A percentile compares a stretch with the other conserved stretches of the same genome.
Evolutionary conservation across 2,888 invertebrate genomes (phyloP).

Genomic region (Eubasilissa splendida): DNA sequence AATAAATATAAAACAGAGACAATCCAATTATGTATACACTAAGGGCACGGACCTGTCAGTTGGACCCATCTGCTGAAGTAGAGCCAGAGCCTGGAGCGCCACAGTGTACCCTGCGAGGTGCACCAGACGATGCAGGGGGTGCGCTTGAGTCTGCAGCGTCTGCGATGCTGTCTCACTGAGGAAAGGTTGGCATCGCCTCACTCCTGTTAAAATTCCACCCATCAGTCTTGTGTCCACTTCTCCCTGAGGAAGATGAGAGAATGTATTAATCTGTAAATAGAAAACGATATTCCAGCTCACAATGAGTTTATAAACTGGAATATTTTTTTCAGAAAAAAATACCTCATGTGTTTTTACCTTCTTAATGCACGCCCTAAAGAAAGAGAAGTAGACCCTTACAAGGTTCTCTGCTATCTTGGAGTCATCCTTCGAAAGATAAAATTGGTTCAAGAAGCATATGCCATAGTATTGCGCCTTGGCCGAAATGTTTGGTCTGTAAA

Average conservation of each 20-base stretch:
- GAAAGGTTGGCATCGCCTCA: constrained; percentile 88
- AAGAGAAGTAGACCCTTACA: constrained; percentile 93
- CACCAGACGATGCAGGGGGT: constrained; percentile 83
- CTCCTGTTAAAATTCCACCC: constrained; percentile 84
- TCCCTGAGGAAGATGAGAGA: constrained; percentile 66
- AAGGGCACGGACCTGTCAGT: constrained; percentile 45
- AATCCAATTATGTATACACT: no score
- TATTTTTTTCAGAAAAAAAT: background rate
- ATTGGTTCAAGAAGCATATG: constrained; percentile 91
- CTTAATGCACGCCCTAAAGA: constrained; percentile 94
- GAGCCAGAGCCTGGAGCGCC: constrained; percentile 71
- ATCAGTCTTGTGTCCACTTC: constrained; percentile 85
- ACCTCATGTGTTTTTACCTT: constrained; percentile 70
- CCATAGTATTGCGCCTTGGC: constrained; percentile 93
- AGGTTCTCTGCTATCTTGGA: constrained; percentile 85
- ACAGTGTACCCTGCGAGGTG: constrained; percentile 79
- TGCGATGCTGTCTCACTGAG: constrained; percentile 78
- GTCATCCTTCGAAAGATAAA: constrained; percentile 83
- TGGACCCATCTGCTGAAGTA: constrained; percentile 70
- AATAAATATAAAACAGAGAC: no score
- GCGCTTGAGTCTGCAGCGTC: constrained; percentile 74
- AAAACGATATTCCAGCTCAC: no score
- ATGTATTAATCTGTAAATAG: no score
- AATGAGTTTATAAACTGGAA: no score
- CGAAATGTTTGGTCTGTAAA: constrained; percentile 83